Evolutionary conservation across 1,140 invertebrate genomes (phyloP), one percentile per base, ranked within the genome.

Genomic region (Marisa cornuarietis): DNA sequence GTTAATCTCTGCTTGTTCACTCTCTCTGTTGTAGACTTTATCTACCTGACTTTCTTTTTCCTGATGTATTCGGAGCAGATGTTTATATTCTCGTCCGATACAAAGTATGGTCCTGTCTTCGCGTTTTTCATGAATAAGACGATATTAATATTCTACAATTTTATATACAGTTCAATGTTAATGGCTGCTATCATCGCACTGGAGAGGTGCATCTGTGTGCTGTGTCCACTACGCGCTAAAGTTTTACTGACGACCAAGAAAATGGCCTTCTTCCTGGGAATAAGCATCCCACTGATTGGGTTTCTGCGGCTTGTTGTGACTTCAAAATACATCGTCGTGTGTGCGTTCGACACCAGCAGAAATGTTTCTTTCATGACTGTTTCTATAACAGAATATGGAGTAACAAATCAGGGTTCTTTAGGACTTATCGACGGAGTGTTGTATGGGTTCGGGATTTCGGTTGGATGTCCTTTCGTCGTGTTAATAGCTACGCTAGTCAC

Each of bases 401-500:
- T 75, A 5, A 54, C n/a, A 20, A 75, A 75, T 54, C n/a, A 58
- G 26, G 49, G 24, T 14, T 52, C 8, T 5, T 18, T 75, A 0
- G 62, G 8, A 22, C 24, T 31, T n/a, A 54, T 75, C 9, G 73
- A 75, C 24, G 58, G 54, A 0, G 58, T 75, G 18, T n/a, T 75
- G 22, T 75, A 75, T 54, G 73, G 73, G 13, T 75, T 75, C 24
- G 22, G 54, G 9, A 24, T 61, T 24, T 20, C 24, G 5, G 73
- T 75, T 16, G 73, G 73, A 14, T 75, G 73, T 42, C 73, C 73
- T 8, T 26, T 75, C 1, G 20, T 75, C n/a, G 73, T 75, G 14
- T 54, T 75, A 26, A 42, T 62, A 24, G 42, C 73, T 31, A 75
- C 73, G 5, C 14, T 63, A 52, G 18, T 75, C 26, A 75, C 73